phyloP scores from a whole-genome alignment of 2,113 vertebrate genomes.

The Zonotrichia leucophrys region DNA sequence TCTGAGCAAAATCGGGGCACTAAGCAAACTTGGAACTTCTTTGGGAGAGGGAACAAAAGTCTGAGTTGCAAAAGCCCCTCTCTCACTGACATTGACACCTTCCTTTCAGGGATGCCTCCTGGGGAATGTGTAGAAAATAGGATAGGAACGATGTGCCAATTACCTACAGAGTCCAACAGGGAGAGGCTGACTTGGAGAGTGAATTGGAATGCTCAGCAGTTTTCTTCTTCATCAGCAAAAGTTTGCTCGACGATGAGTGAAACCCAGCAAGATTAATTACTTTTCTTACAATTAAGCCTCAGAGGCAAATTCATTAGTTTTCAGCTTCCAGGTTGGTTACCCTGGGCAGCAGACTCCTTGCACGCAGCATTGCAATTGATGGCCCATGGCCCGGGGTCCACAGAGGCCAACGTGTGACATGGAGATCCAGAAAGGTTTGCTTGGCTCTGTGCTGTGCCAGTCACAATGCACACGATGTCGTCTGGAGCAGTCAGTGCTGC shows the following conservation, averaged over 20 bases:
- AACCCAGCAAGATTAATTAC: slow-evolving; percentile 39
- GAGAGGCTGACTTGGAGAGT: background rate
- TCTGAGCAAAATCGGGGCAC: background rate
- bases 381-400: background rate
- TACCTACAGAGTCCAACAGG: background rate
- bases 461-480: fast-evolving
- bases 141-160: background rate
- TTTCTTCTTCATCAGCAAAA: background rate
- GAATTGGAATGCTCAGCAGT: background rate
- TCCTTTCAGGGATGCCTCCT: background rate
- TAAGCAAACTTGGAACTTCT: background rate
- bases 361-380: background rate
- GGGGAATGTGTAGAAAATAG: background rate
- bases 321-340: background rate
- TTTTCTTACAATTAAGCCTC: background rate
- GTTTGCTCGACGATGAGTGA: slow-evolving; percentile 5
- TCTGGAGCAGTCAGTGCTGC: background rate
- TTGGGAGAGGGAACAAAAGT: background rate
- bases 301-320: background rate
- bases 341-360: background rate
- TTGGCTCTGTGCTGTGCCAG: background rate
- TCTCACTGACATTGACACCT: background rate
- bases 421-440: background rate
- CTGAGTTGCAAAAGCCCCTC: background rate
- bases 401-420: background rate